Percentiles rank a stretch among this genome's conserved stretches.
phyloP scores from a whole-genome alignment of 2,113 vertebrate genomes.

The Herpetotheres cachinnans region DNA sequence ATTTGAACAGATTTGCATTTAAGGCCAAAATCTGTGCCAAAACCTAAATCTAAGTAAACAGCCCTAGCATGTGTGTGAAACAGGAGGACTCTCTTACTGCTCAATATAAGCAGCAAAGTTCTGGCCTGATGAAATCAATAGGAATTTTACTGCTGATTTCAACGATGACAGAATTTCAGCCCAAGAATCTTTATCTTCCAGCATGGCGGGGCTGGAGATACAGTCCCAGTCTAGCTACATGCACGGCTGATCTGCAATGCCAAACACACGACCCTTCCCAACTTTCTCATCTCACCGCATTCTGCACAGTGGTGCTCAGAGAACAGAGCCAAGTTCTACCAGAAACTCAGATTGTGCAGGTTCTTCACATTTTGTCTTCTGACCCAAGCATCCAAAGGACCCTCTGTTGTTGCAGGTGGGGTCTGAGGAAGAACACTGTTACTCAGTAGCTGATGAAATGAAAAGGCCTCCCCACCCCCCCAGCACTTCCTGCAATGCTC shows the following conservation, averaged over 20 bases:
- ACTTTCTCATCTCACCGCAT: background rate
- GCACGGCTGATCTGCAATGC: background rate
- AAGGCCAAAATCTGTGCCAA: background rate
- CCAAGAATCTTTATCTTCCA: background rate
- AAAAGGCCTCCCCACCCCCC: background rate
- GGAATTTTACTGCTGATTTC: background rate
- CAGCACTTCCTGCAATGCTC: background rate
- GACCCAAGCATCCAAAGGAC: background rate
- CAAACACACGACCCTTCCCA: background rate
- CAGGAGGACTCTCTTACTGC: background rate
- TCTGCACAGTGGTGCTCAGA: background rate
- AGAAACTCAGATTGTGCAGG: background rate
- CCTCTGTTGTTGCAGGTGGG: background rate
- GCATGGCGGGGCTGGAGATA: background rate
- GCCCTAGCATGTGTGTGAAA: background rate
- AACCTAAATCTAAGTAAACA: background rate
- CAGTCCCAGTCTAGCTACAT: accelerated
- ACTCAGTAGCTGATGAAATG: background rate
- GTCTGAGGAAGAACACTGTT: background rate
- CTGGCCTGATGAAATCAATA: background rate
- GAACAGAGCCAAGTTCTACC: background rate
- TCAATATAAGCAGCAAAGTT: background rate
- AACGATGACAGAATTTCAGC: background rate
- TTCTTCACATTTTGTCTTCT: background rate
- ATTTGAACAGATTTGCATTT: background rate